Evolutionary conservation across 1,140 invertebrate species (phyloP), one percentile per base, ranked within the genome.

Genomic region (Ericerus pela): DNA sequence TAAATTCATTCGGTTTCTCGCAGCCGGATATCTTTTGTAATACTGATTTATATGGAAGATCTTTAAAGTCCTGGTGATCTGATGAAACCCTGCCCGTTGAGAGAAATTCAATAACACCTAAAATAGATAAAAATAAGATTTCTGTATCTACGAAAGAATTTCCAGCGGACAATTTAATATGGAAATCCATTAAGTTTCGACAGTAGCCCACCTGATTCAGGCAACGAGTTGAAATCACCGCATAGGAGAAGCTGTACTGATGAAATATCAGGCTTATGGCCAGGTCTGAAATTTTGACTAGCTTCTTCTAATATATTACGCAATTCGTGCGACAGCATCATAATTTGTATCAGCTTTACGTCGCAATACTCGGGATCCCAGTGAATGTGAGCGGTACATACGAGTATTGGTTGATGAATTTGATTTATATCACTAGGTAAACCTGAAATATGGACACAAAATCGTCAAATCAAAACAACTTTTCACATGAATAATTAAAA

Each of bases 291-390:
- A 33, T 74, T 66, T 6, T 65, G 63, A 31, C 65, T 65, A 36
- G 83, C 81, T 69, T 91, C 84, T 64, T 92, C 87, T 47, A 88
- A 74, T 62, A 92, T 89, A 41, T 76, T 76, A 63, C 84, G 80
- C 56, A 90, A 71, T 71, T 98, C 95, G 68, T 93, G 88, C 72
- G 92, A 88, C 58, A 99, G 73, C 94, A 99, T 98, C 89, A 99
- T 97, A 14, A 64, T 96, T 71, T 99, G 96, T 59, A 99, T 97
- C 1, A 99, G 76, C 73, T 99, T 99, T n/a, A 99, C 96, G 72
- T 99, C 96, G 66, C 93, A 97, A 69, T 87, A 99, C 73, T 99
- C 95, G 1, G 96, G 96, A 77, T 99, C 96, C 96, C 96, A 99
- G 72, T 99, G 95, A 58, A 99, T 95, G 72, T 99, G 96, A 30